Base-by-base conservation (phyloP, 1,140 invertebrate genomes). In the Zophobas morio region DNA sequence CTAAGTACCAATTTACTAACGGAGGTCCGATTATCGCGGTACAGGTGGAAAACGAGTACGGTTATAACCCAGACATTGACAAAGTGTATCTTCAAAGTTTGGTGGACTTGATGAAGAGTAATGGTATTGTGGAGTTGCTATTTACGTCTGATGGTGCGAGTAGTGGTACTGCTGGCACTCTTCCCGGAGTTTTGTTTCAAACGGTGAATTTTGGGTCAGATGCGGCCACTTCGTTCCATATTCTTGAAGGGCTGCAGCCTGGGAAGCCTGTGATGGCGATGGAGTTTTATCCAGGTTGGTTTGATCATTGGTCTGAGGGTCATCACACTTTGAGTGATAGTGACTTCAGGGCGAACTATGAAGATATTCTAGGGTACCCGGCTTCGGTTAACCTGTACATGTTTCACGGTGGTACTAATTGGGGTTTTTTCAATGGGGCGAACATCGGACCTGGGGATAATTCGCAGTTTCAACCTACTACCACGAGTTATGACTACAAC, bases 341-440 rank as follows among this genome's bases (percentile, higher is more conserved):
- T 39, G 79, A 75, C 4, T 63, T 63, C 35, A 33, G 57, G 36
- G 70, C 46, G 0, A 75, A 81, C 70, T 75, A 85, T 35, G 60
- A 79, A 49, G 51, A 74, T 1, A 83, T 86, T 54, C 42, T 86
- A 20, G 70, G 35, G 20, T 82, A 71, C 57, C 81, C 88, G 47
- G 88, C 88, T 33, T 91, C 89, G 1, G 87, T 93, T 47, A 93
- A 91, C 83, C 88, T 91, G 76, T 93, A 92, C 85, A 93, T 93
- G 92, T 92, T 93, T 80, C 90, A 91, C 81, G 92, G 92, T 5
- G 92, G 92, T 6, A 93, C 92, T 0, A 93, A 90, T 84, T 94
- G 92, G 83, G 92, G 91, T 1, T 94, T 92, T 81, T 89, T 90
- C 83, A 89, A 90, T 78, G 92, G 92, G 33, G 89, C 90, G 1